Base-by-base conservation (phyloP, 2,888 invertebrate species). In the Synanthedon formicaeformis region DNA sequence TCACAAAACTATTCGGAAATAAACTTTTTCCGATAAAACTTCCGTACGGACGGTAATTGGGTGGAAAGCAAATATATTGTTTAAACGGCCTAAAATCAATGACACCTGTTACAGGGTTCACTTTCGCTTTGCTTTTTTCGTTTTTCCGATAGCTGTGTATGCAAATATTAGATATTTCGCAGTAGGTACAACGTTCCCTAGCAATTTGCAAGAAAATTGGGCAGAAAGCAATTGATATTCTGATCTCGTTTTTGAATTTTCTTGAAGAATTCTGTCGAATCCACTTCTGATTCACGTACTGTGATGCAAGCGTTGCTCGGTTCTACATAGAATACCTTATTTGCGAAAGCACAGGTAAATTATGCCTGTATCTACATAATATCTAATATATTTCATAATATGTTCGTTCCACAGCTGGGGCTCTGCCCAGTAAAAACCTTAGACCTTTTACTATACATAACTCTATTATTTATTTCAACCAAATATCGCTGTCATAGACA, bases 191-290 rank as follows among this genome's bases (percentile, higher is more conserved):
- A 82, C 79, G 78, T 81, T 77, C 75, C 68, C 71, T 73, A 67
- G 75, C 81, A 78, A 81, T 83, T 80, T 80, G 67, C 74, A 74
- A 73, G 80, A 73, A 81, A 82, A 81, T 83, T 81, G 81, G 76
- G 71, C 75, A 73, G 76, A 73, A 72, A 70, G 71, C 79, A 74
- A 81, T 84, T 84, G 81, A 80, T 83, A 84, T 83, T 82, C 82
- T 65, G 74, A 73, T 77, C 79, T 72, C 79, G 82, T 80, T 75
- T 71, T 71, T 69, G 74, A 77, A 78, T 81, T 81, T 82, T 79
- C 75, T 71, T 65, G 64, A 73, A 73, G 69, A 72, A 72, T 67
- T 67, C 66, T 70, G 67, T 69, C 63, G 68, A 71, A 75, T 75
- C 68, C 69, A 64, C 71, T 67, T 76, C 66, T 75, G 73, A 75